Conservation (phyloP, 1,140 invertebrate genomes). For the Anthonomus grandis region DNA sequence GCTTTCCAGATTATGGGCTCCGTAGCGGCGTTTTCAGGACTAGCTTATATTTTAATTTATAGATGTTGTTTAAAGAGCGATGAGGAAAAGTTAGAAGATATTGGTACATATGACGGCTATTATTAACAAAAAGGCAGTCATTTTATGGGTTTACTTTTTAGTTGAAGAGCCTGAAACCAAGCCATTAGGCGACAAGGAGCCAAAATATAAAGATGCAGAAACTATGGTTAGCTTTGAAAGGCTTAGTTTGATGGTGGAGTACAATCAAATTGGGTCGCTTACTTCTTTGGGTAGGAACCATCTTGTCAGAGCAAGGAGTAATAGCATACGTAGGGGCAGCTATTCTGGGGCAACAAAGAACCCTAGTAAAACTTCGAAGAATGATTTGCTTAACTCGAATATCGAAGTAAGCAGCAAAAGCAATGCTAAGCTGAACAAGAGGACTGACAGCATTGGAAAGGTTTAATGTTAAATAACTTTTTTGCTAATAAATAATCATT, state of each 20-base stretch:
- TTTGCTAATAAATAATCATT: background rate
- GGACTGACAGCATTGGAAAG: conserved; percentile 15
- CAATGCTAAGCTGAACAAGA: conserved; percentile 26
- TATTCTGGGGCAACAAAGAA: conserved; percentile 36
- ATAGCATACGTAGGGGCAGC: conserved; percentile 55
- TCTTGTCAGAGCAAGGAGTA: conserved; percentile 45
- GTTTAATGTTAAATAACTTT: background rate
- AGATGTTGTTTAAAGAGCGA: conserved; percentile 64
- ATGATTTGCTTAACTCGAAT: conserved; percentile 61
- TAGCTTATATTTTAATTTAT: conserved; percentile 68
- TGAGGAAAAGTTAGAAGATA: conserved; percentile 48
- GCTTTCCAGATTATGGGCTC: conserved; percentile 75
- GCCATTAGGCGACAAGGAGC: conserved; percentile 47
- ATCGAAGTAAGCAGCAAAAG: conserved; percentile 56
- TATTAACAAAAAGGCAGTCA: no score
- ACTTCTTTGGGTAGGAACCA: conserved; percentile 62
- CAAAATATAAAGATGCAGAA: conserved; percentile 60
- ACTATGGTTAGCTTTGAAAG: conserved; percentile 65
- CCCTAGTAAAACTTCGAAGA: conserved; percentile 55
- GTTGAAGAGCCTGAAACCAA: conserved; percentile 43
- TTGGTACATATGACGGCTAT: no score
- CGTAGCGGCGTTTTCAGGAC: conserved; percentile 63
- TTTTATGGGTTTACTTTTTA: conserved; percentile 17
- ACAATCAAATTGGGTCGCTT: conserved; percentile 68
- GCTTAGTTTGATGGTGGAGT: conserved; percentile 67